These are phyloP conservation scores for Anolis sagrei DNA, from an alignment of 2,113 vertebrate genomes.

Conservation along the genomic window DNA sequence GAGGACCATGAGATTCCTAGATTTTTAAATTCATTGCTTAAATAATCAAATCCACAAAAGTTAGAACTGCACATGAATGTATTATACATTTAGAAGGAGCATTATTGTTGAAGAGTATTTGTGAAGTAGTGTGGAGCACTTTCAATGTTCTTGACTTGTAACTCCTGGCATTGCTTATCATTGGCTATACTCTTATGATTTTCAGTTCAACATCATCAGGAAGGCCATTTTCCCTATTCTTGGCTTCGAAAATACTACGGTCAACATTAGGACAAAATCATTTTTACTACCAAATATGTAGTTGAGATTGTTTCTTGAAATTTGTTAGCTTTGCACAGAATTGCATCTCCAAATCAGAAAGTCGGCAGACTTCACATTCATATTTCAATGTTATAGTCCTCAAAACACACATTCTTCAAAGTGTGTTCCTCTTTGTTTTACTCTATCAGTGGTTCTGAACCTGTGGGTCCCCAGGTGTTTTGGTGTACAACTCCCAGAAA, in stretches of 20 bases:
- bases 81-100: too few relatives aligned
- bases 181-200: neutral
- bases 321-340: neutral
- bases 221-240: neutral
- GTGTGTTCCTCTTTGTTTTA: neutral
- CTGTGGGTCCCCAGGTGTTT: too few relatives aligned
- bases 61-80: neutral
- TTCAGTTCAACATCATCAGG: neutral
- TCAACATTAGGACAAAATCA: neutral
- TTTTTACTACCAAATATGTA: neutral
- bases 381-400: neutral
- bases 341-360: neutral
- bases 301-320: neutral
- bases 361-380: neutral
- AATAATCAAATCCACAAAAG: too few relatives aligned
- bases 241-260: neutral
- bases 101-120: neutral
- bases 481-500: too few relatives aligned
- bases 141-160: too few relatives aligned
- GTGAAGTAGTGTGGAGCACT: neutral
- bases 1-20: too few relatives aligned
- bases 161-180: neutral
- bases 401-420: neutral
- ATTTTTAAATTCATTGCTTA: too few relatives aligned
- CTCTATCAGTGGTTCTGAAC: too few relatives aligned